A percentile compares a stretch with the other conserved stretches of the same genome.
These are phyloP conservation scores for Sphaerodactylus townsendi DNA, from an alignment of 2,113 vertebrate genomes.

Conservation along the genomic window DNA sequence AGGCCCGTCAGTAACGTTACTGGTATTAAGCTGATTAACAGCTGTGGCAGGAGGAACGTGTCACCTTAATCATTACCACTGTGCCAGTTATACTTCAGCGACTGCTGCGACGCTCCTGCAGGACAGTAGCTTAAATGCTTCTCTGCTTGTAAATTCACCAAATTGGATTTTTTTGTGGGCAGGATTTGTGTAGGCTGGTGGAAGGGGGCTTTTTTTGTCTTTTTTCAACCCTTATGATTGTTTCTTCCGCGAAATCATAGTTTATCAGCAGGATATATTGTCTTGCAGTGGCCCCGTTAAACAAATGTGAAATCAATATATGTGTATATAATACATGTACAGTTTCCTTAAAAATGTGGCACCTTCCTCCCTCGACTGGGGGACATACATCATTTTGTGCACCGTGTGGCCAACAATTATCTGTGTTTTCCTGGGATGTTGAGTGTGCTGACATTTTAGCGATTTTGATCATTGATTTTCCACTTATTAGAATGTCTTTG, in stretches of 20 bases:
- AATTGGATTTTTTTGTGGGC: constrained; percentile 81
- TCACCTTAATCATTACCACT: constrained; percentile 76
- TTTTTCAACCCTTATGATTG: constrained; percentile 79
- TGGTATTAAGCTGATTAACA: constrained; percentile 83
- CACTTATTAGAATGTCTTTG: constrained; percentile 78
- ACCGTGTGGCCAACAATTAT: constrained; percentile 78
- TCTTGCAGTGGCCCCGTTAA: constrained; percentile 78
- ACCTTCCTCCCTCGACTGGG: constrained; percentile 69
- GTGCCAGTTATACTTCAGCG: constrained; percentile 76
- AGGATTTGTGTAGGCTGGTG: constrained; percentile 78
- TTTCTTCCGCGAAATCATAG: constrained; percentile 81
- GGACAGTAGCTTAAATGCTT: constrained; percentile 75
- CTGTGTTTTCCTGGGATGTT: constrained; percentile 72
- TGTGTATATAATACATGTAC: constrained; percentile 77
- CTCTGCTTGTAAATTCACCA: constrained; percentile 82
- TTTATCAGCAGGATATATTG: constrained; percentile 84
- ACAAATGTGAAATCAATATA: constrained; percentile 86
- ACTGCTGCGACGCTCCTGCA: constrained; percentile 73
- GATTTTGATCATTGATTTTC: constrained; percentile 78
- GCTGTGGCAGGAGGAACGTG: constrained; percentile 69
- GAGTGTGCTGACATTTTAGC: constrained; percentile 75
- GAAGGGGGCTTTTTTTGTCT: constrained; percentile 57
- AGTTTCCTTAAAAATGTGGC: constrained; percentile 77
- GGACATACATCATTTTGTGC: constrained; percentile 74
- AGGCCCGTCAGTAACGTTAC: constrained; percentile 79